phyloP scores from a whole-genome alignment of 2,888 invertebrate species.

The Erebia aethiops region DNA sequence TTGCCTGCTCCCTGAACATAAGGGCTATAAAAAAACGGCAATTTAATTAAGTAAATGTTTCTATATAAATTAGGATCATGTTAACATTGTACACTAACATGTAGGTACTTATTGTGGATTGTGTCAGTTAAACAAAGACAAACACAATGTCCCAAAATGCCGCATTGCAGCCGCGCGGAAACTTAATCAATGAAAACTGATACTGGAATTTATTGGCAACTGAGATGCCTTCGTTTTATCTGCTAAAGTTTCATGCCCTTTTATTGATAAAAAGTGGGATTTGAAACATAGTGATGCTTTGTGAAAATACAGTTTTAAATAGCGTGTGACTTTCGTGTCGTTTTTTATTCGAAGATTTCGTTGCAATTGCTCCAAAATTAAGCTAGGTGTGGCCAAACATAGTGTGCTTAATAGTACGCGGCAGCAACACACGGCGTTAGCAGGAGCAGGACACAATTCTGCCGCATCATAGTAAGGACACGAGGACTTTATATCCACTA shows the following conservation, averaged over 20 bases:
- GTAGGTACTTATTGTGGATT: slow-evolving; percentile 19
- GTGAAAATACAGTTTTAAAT: not conserved
- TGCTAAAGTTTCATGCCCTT: not conserved
- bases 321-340: not conserved
- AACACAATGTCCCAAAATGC: slow-evolving; percentile 36
- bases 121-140: slow-evolving; percentile 28
- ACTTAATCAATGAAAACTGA: slow-evolving; percentile 35
- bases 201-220: slow-evolving; percentile 26
- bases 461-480: no score
- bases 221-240: not conserved
- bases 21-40: not conserved
- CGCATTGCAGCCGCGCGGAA: slow-evolving; percentile 39
- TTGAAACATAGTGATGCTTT: not conserved
- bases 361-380: no score
- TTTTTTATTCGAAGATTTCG: no score
- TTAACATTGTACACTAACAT: slow-evolving; percentile 4
- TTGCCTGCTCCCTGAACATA: not conserved
- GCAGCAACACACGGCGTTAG: no score
- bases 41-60: not conserved
- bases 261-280: no score
- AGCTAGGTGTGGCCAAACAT: no score
- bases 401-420: no score
- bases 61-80: slow-evolving; percentile 1
- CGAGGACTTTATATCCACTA: no score
- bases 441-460: no score